Evolutionary conservation across 2,797 vertebrate genomes (phyloP).

Genomic region (Paguma larvata): DNA sequence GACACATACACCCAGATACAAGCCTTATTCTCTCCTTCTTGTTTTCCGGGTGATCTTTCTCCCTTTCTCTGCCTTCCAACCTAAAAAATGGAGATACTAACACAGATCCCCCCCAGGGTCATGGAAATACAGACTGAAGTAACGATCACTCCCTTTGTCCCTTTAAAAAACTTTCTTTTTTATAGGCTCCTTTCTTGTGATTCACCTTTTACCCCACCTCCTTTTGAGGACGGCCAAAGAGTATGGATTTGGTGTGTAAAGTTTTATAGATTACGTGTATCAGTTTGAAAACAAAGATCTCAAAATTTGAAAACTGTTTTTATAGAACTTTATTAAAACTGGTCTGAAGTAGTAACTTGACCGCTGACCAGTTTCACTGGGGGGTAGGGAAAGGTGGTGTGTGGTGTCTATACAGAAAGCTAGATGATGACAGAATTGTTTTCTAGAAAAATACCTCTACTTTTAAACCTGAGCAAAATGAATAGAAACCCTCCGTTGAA

Average conservation of each 20-base stretch:
- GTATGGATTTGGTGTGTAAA: not conserved
- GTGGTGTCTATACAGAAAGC: not conserved
- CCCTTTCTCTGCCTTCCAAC: not conserved
- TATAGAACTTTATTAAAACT: not conserved
- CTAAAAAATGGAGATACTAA: not conserved
- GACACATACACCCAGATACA: not conserved
- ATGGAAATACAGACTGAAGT: not conserved
- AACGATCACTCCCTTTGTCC: not conserved
- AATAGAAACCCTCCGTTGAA: not conserved
- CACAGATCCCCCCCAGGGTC: not conserved
- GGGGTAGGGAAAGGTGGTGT: not conserved
- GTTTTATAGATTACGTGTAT: not conserved
- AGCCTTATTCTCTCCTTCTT: not conserved
- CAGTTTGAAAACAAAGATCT: not conserved
- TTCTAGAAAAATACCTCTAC: conserved; percentile 14
- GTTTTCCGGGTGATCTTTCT: not conserved
- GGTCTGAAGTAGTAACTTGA: not conserved
- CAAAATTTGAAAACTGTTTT: not conserved
- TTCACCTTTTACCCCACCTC: not conserved
- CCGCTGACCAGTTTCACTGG: not conserved
- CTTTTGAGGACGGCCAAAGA: not conserved
- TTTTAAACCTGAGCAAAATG: not conserved
- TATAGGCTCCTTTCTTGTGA: not conserved
- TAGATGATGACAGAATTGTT: not conserved
- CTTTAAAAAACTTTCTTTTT: not conserved